A percentile compares a stretch with the other conserved stretches of the same genome.
phyloP scores from a whole-genome alignment of 2,888 invertebrate genomes.

The Thalpophila matura region DNA sequence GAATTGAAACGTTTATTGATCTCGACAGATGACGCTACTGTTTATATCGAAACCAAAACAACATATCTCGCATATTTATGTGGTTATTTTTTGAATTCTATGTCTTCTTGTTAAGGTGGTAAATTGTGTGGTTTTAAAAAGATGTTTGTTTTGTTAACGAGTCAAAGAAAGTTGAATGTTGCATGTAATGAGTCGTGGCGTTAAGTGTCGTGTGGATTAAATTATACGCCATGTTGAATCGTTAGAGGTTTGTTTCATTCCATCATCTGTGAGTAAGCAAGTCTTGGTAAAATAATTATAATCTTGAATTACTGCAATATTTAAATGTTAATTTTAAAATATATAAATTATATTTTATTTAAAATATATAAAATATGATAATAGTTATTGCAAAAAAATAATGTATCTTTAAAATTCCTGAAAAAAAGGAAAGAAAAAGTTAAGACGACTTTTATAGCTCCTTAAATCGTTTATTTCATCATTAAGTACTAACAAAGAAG shows the following conservation, averaged over 20 bases:
- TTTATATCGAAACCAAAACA: slow-evolving; percentile 14
- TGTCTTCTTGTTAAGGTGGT: neutral
- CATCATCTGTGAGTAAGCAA: slow-evolving; percentile 54
- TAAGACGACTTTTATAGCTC: too few species aligned
- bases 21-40: slow-evolving; percentile 76
- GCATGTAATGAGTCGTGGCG: slow-evolving; percentile 58
- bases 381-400: too few species aligned
- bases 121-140: neutral
- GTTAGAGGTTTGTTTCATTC: slow-evolving; percentile 52
- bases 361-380: too few species aligned
- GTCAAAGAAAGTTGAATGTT: slow-evolving; percentile 59
- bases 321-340: too few species aligned
- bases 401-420: too few species aligned
- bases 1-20: slow-evolving; percentile 73
- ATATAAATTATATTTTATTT: too few species aligned
- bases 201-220: slow-evolving; percentile 62
- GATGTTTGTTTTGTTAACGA: slow-evolving; percentile 34
- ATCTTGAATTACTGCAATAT: slow-evolving; percentile 13
- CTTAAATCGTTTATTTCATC: too few species aligned
- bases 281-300: slow-evolving; percentile 36
- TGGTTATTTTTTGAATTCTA: slow-evolving; percentile 8
- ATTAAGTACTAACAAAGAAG: too few species aligned
- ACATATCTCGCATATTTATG: neutral
- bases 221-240: slow-evolving; percentile 61
- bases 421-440: too few species aligned